Evolutionary conservation across 2,113 vertebrate species (phyloP), one percentile per base, ranked within the genome.

Genomic region (Daboia siamensis): DNA sequence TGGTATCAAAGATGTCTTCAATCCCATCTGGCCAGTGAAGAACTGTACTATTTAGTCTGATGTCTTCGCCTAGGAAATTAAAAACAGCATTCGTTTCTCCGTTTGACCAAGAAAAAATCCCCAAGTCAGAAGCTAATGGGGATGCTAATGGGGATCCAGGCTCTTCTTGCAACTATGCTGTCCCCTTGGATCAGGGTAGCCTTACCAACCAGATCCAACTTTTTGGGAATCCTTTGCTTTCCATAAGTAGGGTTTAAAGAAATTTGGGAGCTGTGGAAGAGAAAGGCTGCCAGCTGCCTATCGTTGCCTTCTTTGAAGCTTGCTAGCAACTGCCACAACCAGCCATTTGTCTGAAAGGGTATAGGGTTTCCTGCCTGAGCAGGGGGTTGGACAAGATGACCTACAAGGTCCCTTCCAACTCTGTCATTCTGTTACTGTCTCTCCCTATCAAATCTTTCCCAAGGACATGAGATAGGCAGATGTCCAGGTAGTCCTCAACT

Each of bases 11-110:
- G 87, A 98, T 90, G 21, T 92, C 93, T 80, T 97, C 94, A 88
- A 99, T 98, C 89, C 98, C 95, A 29, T 93, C 96, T 1, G 98
- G 98, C 98, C 99, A 99, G 57, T 97, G 97, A 94, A 99, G 98
- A 90, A 98, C 96, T 20, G 39, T 92, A 90, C 98, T 97, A 93
- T 99, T 99, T 95, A 99, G 93, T 91, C 96, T 98, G 93, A 99
- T 94, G 93, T 99, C 98, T 85, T 98, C 98, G 89, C 51, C 99
- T 99, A 94, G 46, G 95, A 94, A 88, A 94, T 88, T 88, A 20
- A 4, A 87, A 87, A 87, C 51, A 87, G 21, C 12, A 20, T 26
- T 52, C 29, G 3, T 54, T 51, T 51, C 29, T 87, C 29, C 52
- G 29, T 52, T 29, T 29, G 51, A 87, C 48, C 13, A 52, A 52